Base-by-base conservation (phyloP, 2,797 vertebrate species). In the Channallabes apus region DNA sequence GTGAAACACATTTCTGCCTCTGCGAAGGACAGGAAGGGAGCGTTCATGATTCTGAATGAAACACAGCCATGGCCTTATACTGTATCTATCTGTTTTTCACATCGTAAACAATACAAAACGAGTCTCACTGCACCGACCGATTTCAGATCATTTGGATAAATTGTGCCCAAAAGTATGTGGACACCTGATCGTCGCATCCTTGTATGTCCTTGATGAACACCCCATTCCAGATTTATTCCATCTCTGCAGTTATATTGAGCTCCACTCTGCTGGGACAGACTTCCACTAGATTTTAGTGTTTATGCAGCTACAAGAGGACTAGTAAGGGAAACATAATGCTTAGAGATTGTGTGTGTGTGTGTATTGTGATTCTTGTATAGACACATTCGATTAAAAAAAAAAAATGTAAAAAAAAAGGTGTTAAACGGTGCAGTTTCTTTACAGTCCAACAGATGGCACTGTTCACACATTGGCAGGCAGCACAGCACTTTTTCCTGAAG, bases 61-160 rank as follows among this genome's bases (percentile, higher is more conserved):
- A 71, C 46, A 58, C 65, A 82, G 80, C 80, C 80, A 58, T 54
- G 51, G 32, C 29, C 3, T 46, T 62, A 12, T 65, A 54, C n/a
- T 68, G 27, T 56, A 68, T 67, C 17, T 67, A 15, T 46, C 68
- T 51, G 61, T 46, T 54, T 81, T 81, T 51, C 12, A 27, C 65
- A 51, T 64, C 41, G 14, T 46, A 54, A 81, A 12, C 24, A 54
- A 67, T 61, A 27, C n/a, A 27, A 51, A 46, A 51, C 35, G 22
- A 80, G 59, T 18, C 17, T 51, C 3, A 12, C 6, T 54, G 41
- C 5, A 4, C 14, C 1, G 6, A 27, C 7, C 1, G 75, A 59
- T 59, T 61, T 29, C 29, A 38, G 22, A 61, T 61, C 18, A 27
- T 41, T 38, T 46, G 14, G 14, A 27, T 27, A 51, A 1, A 18